Base-by-base conservation (phyloP, 2,888 invertebrate genomes). In the Aporophyla lueneburgensis region DNA sequence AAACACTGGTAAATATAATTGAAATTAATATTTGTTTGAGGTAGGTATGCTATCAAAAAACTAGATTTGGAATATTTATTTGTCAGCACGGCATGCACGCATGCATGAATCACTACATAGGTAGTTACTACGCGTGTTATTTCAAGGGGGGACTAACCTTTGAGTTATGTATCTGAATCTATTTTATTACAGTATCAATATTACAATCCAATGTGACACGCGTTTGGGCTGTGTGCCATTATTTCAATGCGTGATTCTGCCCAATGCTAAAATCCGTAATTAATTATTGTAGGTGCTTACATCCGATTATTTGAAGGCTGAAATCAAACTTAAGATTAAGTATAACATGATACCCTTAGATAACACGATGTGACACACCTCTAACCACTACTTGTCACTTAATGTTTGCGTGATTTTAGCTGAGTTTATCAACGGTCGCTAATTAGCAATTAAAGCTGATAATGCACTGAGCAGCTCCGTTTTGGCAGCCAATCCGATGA, bases 361-460 rank as follows among this genome's bases (percentile, higher is more conserved):
- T 73, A 74, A 69, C 62, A 74, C 49, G 61, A 67, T 73, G 54
- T 78, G 89, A 89, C 90, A 89, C 90, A 89, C 90, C 90, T 89
- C 89, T 88, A 75, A 78, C 69, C 67, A 71, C 75, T 87, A 85
- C 74, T 82, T 79, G 72, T 71, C 90, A 90, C 84, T 80, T 84
- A 76, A 76, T 75, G 74, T 71, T 71, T 65, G 87, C 90, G 90
- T 91, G 91, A 88, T 85, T 81, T 67, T 76, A 81, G 16, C 81
- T 51, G 68, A 66, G 71, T 73, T 86, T 87, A 89, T 89, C 89
- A 75, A 49, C 49, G 5, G 27, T 78, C 73, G 63, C 62, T 83
- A 86, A 87, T 88, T 74, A 85, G 77, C 73, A 43, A 76, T 81
- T 74, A 71, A 68, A 75, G 58, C 49, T 71, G 76, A 81, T 81